Evolutionary conservation across 2,888 invertebrate species (phyloP).

Genomic region (Perizoma flavofasciatum): DNA sequence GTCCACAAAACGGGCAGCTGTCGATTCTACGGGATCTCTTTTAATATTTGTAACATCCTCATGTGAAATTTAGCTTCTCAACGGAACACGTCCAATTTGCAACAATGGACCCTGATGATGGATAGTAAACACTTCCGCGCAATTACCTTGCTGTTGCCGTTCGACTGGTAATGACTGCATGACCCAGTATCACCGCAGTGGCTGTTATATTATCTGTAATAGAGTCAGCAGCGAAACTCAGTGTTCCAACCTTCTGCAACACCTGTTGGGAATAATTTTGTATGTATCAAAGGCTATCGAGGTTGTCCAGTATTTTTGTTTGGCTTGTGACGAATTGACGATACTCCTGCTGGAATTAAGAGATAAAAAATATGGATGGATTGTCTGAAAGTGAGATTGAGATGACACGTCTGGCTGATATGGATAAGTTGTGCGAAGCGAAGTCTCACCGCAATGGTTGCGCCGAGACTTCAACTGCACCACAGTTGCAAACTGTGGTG

Average conservation of each 20-base stretch:
- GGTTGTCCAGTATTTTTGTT: too few species aligned
- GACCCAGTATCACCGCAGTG: constrained; percentile 29
- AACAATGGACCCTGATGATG: constrained; percentile 31
- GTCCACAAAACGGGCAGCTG: neutral
- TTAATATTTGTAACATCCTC: constrained; percentile 16
- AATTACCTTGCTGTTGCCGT: constrained; percentile 28
- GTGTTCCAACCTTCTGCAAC: neutral
- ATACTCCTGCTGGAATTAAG: too few species aligned
- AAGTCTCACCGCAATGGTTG: too few species aligned
- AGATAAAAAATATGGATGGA: too few species aligned
- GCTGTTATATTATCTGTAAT: constrained; percentile 8
- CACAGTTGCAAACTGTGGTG: too few species aligned
- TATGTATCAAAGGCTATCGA: too few species aligned
- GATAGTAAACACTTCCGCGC: constrained; percentile 38
- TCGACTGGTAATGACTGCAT: constrained; percentile 32
- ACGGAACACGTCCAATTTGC: constrained; percentile 34
- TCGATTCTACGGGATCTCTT: neutral
- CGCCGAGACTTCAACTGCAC: too few species aligned
- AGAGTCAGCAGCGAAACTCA: constrained; percentile 11
- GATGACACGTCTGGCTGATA: too few species aligned
- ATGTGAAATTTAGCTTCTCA: constrained; percentile 19
- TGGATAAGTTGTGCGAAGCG: too few species aligned
- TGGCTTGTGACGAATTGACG: too few species aligned
- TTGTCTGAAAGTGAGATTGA: too few species aligned
- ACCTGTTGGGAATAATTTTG: neutral